phyloP scores from a whole-genome alignment of 2,888 invertebrate genomes.

The Hyposoter didymator region DNA sequence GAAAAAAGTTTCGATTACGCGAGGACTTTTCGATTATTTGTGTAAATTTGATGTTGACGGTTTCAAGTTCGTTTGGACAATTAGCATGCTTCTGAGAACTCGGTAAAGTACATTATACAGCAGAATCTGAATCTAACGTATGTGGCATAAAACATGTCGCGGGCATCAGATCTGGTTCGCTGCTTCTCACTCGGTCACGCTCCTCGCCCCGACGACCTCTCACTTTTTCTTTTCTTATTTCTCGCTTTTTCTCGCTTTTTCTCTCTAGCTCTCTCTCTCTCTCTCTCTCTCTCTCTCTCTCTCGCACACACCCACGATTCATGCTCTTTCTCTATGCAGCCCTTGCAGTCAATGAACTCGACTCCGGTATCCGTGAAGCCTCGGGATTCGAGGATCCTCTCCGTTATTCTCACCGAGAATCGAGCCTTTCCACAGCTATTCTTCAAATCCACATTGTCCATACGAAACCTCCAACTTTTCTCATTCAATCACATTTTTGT shows the following conservation, averaged over 20 bases:
- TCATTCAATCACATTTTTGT: neutral
- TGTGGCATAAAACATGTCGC: slow-evolving; percentile 54
- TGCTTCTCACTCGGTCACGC: slow-evolving; percentile 74
- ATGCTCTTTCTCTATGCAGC: slow-evolving; percentile 28
- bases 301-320: slow-evolving; percentile 39
- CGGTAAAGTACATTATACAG: slow-evolving; percentile 12
- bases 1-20: no score
- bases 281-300: slow-evolving; percentile 28
- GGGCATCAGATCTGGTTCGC: slow-evolving; percentile 68
- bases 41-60: no score
- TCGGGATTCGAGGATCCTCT: slow-evolving; percentile 54
- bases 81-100: neutral
- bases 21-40: no score
- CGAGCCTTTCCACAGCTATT: slow-evolving; percentile 21
- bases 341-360: slow-evolving; percentile 80
- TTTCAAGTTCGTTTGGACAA: neutral
- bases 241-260: slow-evolving; percentile 45
- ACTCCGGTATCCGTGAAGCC: slow-evolving; percentile 60
- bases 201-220: slow-evolving; percentile 71
- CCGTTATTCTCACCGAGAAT: slow-evolving; percentile 47
- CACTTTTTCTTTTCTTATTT: slow-evolving; percentile 69
- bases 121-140: neutral
- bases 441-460: neutral
- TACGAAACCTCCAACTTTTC: neutral
- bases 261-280: slow-evolving; percentile 44